Base-by-base conservation (phyloP, 2,888 invertebrate genomes). In the Escarpia spicata region DNA sequence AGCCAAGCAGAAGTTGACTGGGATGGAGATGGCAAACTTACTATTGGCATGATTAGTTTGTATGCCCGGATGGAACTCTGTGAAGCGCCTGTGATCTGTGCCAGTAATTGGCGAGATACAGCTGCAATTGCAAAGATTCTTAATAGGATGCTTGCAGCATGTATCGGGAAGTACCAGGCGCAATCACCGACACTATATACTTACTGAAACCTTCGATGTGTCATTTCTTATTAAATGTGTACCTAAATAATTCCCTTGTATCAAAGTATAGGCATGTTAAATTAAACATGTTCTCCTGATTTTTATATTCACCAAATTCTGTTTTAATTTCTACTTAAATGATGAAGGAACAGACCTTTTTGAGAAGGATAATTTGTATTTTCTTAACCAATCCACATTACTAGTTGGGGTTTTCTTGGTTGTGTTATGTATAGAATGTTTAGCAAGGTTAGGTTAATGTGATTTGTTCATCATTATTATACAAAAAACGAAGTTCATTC, bases 41-140 rank as follows among this genome's bases (percentile, higher is more conserved):
- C 75, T 75, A 75, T 75, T 75, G 75, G 75, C 75, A 19, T 75
- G 75, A 75, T 75, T 75, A 75, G 75, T 75, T 75, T 75, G 26
- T 75, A 75, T 75, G 75, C 75, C 75, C n/a, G 75, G 75, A 75
- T 75, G n/a, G 75, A 15, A 26, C 26, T 75, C 75, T 75, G 75
- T 75, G 75, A 75, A 75, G 75, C n/a, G 75, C 75, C 19, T 15
- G 75, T 75, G 75, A 75, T 75, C 75, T 19, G 75, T 26, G 75
- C 3, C 75, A 26, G 75, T 75, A 75, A 75, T 75, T 75, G 75
- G 75, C n/a, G 75, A 75, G n/a, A 75, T n/a, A 75, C 52, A 52
- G 52, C 52, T 52, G 52, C 52, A 52, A 52, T 52, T 52, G 52
- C 52, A 52, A 52, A 15, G 52, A 9, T 52, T 15, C 15, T 52